phyloP scores from a whole-genome alignment of 2,888 invertebrate species.

The Clepsis dumicolana region DNA sequence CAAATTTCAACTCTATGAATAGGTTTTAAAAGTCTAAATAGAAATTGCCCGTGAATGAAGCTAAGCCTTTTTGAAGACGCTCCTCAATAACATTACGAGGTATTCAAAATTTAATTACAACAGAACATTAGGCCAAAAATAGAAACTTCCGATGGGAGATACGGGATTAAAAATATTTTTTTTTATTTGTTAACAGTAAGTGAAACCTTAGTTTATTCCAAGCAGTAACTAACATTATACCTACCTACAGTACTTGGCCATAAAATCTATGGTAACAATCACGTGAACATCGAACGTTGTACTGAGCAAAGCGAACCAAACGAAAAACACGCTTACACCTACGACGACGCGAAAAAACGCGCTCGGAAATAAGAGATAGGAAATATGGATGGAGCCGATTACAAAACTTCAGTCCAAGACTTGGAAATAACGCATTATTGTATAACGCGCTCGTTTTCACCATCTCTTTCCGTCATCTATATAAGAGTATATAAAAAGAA shows the following conservation, averaged over 20 bases:
- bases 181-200: conserved; percentile 53
- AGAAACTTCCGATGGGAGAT: conserved; percentile 50
- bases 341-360: conserved; percentile 46
- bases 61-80: not conserved
- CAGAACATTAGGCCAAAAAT: conserved; percentile 67
- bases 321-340: conserved; percentile 43
- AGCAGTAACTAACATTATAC: conserved; percentile 73
- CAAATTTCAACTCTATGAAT: not conserved
- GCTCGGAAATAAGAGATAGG: conserved; percentile 49
- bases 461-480: not conserved
- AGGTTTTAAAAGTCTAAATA: not conserved
- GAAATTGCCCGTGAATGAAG: not conserved
- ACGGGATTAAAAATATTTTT: conserved; percentile 47
- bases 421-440: too few relatives aligned
- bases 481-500: too few relatives aligned
- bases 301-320: conserved; percentile 72
- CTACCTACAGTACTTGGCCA: conserved; percentile 81
- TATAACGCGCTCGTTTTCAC: not conserved
- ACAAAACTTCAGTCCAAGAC: conserved; percentile 42
- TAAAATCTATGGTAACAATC: conserved; percentile 83
- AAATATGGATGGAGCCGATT: conserved; percentile 73
- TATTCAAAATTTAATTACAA: conserved; percentile 55
- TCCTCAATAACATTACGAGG: conserved; percentile 49
- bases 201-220: conserved; percentile 74
- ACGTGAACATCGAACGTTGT: conserved; percentile 65